These are phyloP conservation scores for Drosophila birchii DNA, from an alignment of 2,888 invertebrate genomes.

Conservation along the genomic window DNA sequence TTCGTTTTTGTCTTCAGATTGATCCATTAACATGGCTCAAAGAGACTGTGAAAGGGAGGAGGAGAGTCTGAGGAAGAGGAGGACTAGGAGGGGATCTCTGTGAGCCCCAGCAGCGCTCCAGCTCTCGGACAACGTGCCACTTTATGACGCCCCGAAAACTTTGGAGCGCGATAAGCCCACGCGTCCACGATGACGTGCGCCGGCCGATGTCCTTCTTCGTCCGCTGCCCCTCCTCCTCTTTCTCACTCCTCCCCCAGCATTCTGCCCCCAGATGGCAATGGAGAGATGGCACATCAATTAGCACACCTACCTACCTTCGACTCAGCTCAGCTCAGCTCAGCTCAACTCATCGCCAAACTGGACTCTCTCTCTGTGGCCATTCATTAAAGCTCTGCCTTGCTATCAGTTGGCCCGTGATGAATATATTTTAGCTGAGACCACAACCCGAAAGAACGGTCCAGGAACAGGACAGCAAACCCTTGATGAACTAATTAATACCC, in stretches of 20 bases:
- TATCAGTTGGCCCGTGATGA: slow-evolving; percentile 70
- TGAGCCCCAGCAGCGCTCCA: background rate
- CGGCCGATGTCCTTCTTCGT: slow-evolving; percentile 33
- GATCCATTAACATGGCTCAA: slow-evolving; percentile 52
- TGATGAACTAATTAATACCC: slow-evolving; percentile 4
- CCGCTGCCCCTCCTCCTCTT: background rate
- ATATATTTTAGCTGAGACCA: slow-evolving; percentile 73
- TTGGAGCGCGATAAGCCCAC: slow-evolving; percentile 74
- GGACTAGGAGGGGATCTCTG: slow-evolving; percentile 10
- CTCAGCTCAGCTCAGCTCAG: slow-evolving; percentile 18
- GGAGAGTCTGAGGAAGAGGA: background rate
- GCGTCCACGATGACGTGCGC: slow-evolving; percentile 53
- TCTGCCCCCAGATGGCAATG: slow-evolving; percentile 23
- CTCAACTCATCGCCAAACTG: slow-evolving; percentile 21
- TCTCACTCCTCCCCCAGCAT: too few relatives aligned
- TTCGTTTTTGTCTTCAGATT: slow-evolving; percentile 29
- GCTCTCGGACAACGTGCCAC: slow-evolving; percentile 72
- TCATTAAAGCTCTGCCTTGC: slow-evolving; percentile 68
- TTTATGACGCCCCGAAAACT: slow-evolving; percentile 73
- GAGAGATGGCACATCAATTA: slow-evolving; percentile 75
- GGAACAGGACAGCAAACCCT: background rate
- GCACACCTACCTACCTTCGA: slow-evolving; percentile 65
- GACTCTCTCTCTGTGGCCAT: slow-evolving; percentile 53
- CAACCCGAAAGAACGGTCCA: slow-evolving; percentile 45
- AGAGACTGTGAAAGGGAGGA: slow-evolving; percentile 14